Evolutionary conservation across 2,888 invertebrate species (phyloP), one percentile per base, ranked within the genome.

Genomic region (Eilema sororculum): DNA sequence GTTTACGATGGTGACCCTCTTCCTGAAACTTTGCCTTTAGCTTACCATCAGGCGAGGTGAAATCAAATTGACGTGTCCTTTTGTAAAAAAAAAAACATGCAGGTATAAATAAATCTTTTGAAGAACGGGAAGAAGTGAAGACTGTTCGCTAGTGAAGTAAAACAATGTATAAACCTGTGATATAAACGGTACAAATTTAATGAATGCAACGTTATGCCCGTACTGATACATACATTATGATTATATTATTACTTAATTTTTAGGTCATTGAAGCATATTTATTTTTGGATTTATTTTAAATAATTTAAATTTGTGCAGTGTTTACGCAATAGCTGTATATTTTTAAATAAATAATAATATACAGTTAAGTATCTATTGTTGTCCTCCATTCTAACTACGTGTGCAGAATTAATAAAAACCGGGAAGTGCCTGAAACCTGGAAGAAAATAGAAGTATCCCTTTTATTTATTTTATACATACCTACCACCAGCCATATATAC

Each of bases 241-340:
- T 24, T 57, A 57, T 24, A 24, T 24, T 57, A 57, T 24, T 58
- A 25, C 16, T 58, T 25, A 24, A 25, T 58, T 25, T 58, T 16
- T 58, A 58, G 58, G 16, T 25, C 58, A 58, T 25, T 58, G 24
- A 16, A 58, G 28, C 25, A 28, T 16, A 41, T 24, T 58, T 58
- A 13, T 25, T 24, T 58, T 58, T 57, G 2, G 24, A 24, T 57
- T 57, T 58, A 25, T 46, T 46, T 6, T 46, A 46, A 46, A 46
- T 46, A 58, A 25, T 25, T 58, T 20, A 28, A 58, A 58, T 25
- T 25, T 58, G 16, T 24, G 28, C 58, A 58, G 58, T 25, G 5
- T 58, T 58, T 58, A 58, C 16, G 58, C 58, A 58, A 58, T 8
- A 58, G 24, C 58, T 25, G 58, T 58, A 52, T 52, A 52, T 52